Conservation (phyloP, 2,113 vertebrate genomes). For the Tragelaphus buxtoni region DNA sequence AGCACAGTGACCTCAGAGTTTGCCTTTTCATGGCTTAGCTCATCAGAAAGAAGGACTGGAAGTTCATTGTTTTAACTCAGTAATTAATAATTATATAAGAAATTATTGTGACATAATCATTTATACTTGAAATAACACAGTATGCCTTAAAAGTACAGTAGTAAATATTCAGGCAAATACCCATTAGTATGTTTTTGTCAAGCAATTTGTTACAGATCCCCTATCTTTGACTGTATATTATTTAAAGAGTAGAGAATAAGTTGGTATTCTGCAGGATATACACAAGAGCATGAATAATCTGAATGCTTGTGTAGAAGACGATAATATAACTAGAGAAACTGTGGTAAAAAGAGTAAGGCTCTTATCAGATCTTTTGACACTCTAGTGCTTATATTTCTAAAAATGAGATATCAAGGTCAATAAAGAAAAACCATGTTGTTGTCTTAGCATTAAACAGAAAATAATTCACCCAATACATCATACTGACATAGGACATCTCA, state of each 20-base stretch:
- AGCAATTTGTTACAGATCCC: background rate
- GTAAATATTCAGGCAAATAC: background rate
- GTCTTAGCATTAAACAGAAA: constrained; percentile 22
- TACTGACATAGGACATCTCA: constrained; percentile 1
- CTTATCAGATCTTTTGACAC: background rate
- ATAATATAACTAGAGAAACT: background rate
- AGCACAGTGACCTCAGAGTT: background rate
- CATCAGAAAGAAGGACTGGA: background rate
- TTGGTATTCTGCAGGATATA: background rate
- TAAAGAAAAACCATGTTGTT: background rate
- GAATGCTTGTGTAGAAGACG: background rate
- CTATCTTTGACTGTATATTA: background rate
- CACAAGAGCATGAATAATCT: background rate
- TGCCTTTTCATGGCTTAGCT: background rate
- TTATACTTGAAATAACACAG: background rate
- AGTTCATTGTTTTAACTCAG: background rate
- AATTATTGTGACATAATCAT: background rate
- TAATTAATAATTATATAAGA: background rate
- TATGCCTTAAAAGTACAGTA: background rate
- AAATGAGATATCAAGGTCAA: constrained; percentile 32
- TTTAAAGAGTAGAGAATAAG: background rate
- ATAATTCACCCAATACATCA: constrained; percentile 25
- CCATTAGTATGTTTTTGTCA: background rate
- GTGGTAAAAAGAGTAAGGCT: background rate
- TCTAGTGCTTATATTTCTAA: background rate